Base-by-base conservation (phyloP, 2,113 vertebrate genomes). In the Bufo gargarizans region DNA sequence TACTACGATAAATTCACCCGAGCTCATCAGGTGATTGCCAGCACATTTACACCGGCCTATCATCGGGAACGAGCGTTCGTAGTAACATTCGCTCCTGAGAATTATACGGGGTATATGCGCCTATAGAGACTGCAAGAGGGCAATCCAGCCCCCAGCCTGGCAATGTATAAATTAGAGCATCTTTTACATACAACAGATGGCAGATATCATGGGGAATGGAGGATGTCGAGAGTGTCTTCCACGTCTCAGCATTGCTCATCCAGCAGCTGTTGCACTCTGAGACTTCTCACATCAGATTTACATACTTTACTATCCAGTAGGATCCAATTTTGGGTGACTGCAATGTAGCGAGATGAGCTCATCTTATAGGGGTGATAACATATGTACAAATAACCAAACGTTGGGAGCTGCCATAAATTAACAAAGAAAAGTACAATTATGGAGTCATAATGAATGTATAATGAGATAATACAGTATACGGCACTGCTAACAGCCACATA, bases 141-240 rank as follows among this genome's bases (percentile, higher is more conserved):
- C 71, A 74, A 22, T 47, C n/a, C 55, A 76, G 6, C 92, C 88
- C 91, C 92, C 89, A 88, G 94, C 93, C 93, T 96, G 95, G 95
- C 94, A 95, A 95, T 93, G 94, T 94, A 95, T 96, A 96, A 96
- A 95, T 95, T 94, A 92, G 90, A 82, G 92, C 93, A 96, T 97
- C 94, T 95, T 97, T 96, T 97, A 95, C 95, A 97, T 94, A 96
- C 92, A 95, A 95, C 97, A 98, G 97, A 98, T 97, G 97, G 98
- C 93, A 95, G 92, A 94, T 96, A 96, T 95, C 93, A 93, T 93
- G 93, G 93, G 94, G 95, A 93, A 95, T 93, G 93, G 92, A 93
- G 93, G 91, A 92, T 89, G 90, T 61, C 90, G 91, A 92, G 90
- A 86, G 93, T n/a, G 93, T 92, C 90, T 92, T 92, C 91, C 22